Evolutionary conservation across 1,140 invertebrate genomes (phyloP).

Genomic region (Orchesella cincta): DNA sequence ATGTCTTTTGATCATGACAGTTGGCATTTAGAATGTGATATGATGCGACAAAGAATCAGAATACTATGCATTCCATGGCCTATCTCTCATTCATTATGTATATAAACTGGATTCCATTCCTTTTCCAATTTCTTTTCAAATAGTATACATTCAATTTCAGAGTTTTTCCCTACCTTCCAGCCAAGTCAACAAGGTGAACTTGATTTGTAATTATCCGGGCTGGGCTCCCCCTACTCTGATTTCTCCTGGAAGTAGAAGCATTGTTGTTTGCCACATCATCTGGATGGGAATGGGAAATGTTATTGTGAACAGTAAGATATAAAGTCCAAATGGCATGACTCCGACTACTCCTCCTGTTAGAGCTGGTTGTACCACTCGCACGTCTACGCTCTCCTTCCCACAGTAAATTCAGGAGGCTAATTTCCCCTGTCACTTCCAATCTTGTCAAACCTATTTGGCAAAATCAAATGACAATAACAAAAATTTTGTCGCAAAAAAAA

Average conservation of each 20-base stretch:
- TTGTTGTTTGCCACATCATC: no score
- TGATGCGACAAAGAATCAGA: no score
- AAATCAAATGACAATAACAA: constrained; percentile 26
- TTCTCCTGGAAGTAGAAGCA: no score
- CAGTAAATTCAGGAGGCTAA: constrained; percentile 58
- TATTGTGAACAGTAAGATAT: constrained; percentile 53
- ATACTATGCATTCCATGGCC: not conserved
- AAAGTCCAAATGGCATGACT: constrained; percentile 68
- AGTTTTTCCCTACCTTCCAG: constrained; percentile 60
- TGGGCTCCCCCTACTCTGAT: no score
- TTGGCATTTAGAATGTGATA: no score
- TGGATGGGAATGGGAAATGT: no score
- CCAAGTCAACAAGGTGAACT: constrained; percentile 69
- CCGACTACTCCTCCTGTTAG: constrained; percentile 63
- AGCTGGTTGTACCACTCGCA: constrained; percentile 60
- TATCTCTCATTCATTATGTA: no score
- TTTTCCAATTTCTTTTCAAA: not conserved
- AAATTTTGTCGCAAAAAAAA: no score
- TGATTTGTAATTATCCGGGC: constrained; percentile 57
- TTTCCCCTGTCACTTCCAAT: constrained; percentile 58
- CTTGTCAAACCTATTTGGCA: constrained; percentile 65
- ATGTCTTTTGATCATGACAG: no score
- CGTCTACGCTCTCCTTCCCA: constrained; percentile 59
- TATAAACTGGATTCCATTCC: not conserved
- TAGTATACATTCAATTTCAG: not conserved